Base-by-base conservation (phyloP, 1,140 invertebrate genomes). In the Danaus plexippus region DNA sequence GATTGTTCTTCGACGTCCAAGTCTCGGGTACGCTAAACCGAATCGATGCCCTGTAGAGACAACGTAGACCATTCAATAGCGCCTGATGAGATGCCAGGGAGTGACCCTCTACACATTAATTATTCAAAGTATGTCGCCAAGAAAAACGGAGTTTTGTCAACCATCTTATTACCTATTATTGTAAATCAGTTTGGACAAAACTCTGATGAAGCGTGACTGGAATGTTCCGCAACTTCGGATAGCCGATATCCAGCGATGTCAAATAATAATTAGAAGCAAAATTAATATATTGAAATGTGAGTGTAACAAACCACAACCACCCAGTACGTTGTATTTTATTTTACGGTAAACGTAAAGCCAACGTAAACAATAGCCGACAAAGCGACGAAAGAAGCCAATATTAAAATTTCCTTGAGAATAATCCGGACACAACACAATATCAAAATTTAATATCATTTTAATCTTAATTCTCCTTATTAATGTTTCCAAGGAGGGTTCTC, bases 361-460 rank as follows among this genome's bases (percentile, higher is more conserved):
- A 32, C 22, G 22, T 18, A 47, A 59, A 59, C 50, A 53, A 47
- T 15, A 47, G n/a, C 40, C 62, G 58, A 63, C 61, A 71, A 72
- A 73, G 63, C 43, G 11, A 57, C 49, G 69, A 71, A 73, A 72
- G 78, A 73, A 71, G 76, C 64, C 67, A 64, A 83, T 86, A 85
- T 83, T 86, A 85, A 86, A 86, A 83, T 85, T 83, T 86, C 80
- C 83, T 85, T 79, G 66, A 73, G 69, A 78, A 75, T 86, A 86
- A 86, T 83, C 83, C 83, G 73, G 71, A 84, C 70, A 81, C 77
- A 85, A 84, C 80, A 84, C 77, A 85, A 86, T 86, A 85, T 86
- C 78, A 86, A 85, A 85, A 86, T 86, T 86, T 86, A 84, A 86
- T 86, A 86, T 86, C 78, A 85, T 83, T 83, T 80, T 86, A 86